Evolutionary conservation across 2,888 invertebrate genomes (phyloP), one percentile per base, ranked within the genome.

Genomic region (Alloscopus bannaensis): DNA sequence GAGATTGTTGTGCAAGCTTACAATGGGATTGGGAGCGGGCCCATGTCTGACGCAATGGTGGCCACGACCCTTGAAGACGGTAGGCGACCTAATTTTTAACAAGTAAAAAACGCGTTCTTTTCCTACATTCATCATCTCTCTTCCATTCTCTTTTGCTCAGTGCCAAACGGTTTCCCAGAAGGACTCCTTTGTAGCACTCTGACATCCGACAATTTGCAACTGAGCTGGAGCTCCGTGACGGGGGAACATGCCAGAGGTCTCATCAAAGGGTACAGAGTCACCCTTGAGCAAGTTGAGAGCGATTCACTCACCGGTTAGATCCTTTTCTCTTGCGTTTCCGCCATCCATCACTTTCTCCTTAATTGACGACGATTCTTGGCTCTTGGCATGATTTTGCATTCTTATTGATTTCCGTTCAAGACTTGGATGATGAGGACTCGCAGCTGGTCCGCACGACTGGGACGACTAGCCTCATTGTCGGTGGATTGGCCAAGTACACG

Each of bases 401-500:
- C 20, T 29, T 45, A 20, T 65, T 47, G n/a, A 13, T 13, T 16
- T n/a, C n/a, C n/a, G n/a, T n/a, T n/a, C n/a, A n/a, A 47, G 50
- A 50, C 50, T 59, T 47, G 71, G 80, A 57, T 40, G 31, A 57
- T 8, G 72, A 76, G 42, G 80, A 81, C 70, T 42, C 52, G 26
- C 77, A 77, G 28, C 36, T 84, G 28, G 75, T 83, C 16, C 72
- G 80, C 20, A 83, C 81, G 16, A 93, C 93, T 0, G 92, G 92
- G 24, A 92, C 92, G 0, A 88, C 93, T 76, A 93, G 92, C 42
- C 91, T 92, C 0, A 93, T 93, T 66, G 89, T 94, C 29, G 92
- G 92, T 0, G 92, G 92, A 2, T 89, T 95, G 80, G 91, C 92
- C 86, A 93, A 93, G 87, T 94, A 91, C 88, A 93, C 94, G 36